Evolutionary conservation across 2,113 vertebrate species (phyloP), one percentile per base, ranked within the genome.

Genomic region (Nycticebus coucang): DNA sequence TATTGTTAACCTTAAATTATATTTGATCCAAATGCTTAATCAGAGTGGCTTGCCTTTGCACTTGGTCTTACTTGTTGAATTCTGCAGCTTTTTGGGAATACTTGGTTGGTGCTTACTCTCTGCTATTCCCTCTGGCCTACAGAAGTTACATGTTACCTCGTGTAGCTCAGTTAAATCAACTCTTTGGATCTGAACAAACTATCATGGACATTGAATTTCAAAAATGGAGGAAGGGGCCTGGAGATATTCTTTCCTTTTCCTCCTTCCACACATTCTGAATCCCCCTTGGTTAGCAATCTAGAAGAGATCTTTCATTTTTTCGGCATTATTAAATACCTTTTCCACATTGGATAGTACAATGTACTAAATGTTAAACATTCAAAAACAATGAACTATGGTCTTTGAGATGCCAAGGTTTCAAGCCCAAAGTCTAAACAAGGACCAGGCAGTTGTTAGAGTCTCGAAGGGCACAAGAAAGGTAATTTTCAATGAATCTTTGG

Each of bases 1-100:
- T 68, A 45, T 87, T 35, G 24, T 26, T 79, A 69, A 69, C 30
- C 45, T 89, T 81, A 82, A 66, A 72, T 94, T 95, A 55, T 78
- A 35, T 68, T 45, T n/a, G 28, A 82, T 80, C 18, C 59, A 64
- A 41, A 69, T 81, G 64, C 53, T 68, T 68, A 62, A 7, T 78
- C 35, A 72, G 6, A 86, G 28, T 4, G n/a, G 18, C 13, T 45
- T 45, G 59, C 24, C 30, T 81, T 75, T 55, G 81, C 28, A 30
- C 24, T 71, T 62, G 37, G 15, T 82, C 35, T 77, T 82, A 60
- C 50, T 30, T 64, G 19, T 64, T 79, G 79, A 89, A 64, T 75
- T 26, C 26, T 64, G 50, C 26, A 89, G 50, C 15, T 71, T 13
- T 64, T 78, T 1, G 22, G 60, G 0, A 45, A 45, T n/a, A 13